These are phyloP conservation scores for Rhinoptilus africanus DNA, from an alignment of 2,113 vertebrate species.

Conservation along the genomic window DNA sequence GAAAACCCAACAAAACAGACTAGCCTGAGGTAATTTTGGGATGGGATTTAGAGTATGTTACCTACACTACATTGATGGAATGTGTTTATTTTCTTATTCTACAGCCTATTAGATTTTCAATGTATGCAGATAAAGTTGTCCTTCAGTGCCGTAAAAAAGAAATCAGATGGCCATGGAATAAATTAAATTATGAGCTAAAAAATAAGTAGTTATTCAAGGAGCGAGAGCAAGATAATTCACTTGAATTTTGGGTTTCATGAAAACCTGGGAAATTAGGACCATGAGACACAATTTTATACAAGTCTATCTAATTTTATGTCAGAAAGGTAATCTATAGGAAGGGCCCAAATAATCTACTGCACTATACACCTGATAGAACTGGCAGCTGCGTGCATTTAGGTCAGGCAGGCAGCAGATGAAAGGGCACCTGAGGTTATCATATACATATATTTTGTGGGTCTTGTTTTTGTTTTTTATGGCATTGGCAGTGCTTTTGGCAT, in stretches of 20 bases:
- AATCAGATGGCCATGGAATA: neutral
- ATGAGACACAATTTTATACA: neutral
- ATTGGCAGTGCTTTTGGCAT: neutral
- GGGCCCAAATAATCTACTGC: neutral
- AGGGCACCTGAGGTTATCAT: neutral
- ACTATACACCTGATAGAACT: neutral
- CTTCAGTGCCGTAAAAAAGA: neutral
- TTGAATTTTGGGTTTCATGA: neutral
- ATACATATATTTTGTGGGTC: neutral
- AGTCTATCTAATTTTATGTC: neutral
- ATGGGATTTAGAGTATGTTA: neutral
- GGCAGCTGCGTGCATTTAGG: neutral
- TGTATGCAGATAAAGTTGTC: neutral
- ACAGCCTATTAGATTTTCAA: neutral
- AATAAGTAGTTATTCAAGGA: neutral
- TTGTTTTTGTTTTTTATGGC: neutral
- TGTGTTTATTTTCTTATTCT: neutral
- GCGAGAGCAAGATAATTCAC: neutral
- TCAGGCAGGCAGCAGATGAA: neutral
- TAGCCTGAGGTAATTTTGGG: neutral
- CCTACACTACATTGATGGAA: neutral
- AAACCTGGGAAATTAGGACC: neutral
- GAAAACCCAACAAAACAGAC: neutral
- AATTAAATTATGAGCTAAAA: neutral
- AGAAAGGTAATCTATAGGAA: neutral